Evolutionary conservation across 2,797 vertebrate genomes (phyloP), one percentile per base, ranked within the genome.

Genomic region (Myripristis murdjan): DNA sequence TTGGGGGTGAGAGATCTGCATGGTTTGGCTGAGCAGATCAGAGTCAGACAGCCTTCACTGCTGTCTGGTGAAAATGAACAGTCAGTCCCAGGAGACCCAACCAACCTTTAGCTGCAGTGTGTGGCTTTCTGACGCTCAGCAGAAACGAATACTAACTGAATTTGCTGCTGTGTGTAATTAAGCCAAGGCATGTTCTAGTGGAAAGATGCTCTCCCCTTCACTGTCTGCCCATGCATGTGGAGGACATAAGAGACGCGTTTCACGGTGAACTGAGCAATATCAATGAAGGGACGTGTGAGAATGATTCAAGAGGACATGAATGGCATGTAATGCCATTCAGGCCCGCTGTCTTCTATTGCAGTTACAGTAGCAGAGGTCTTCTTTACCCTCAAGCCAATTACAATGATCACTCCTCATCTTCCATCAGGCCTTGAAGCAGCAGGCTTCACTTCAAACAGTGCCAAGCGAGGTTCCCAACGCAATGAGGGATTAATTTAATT

Each of bases 401-500:
- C 53, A 66, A 80, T 76, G 74, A 84, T 70, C 56, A 0, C 69
- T 66, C n/a, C 52, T 66, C 26, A 3, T 37, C 56, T 74, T 68
- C 49, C 73, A n/a, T 78, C 51, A 18, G 59, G 57, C 77, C 69
- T 61, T 1, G 11, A 44, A 52, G 72, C 47, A n/a, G 51, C 24
- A 48, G 18, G 64, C 69, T 82, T 67, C 33, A 53, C 63, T 69
- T 85, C 75, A 54, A 57, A 79, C 66, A 26, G 57, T 51, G 43
- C 37, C 69, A 53, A n/a, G 20, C 0, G 61, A 69, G 68, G 70
- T 74, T 82, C 2, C 64, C 10, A 16, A 35, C n/a, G 77, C 24
- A 23, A 84, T 58, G 62, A 79, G 60, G 71, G 70, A 75, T 78
- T 87, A 63, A 85, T 88, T 65, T 51, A 74, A 89, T 90, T 91